A percentile compares a stretch with the other conserved stretches of the same genome.
Conservation (phyloP, 92 coral and sea anemone genomes). For the Metridium senile region DNA sequence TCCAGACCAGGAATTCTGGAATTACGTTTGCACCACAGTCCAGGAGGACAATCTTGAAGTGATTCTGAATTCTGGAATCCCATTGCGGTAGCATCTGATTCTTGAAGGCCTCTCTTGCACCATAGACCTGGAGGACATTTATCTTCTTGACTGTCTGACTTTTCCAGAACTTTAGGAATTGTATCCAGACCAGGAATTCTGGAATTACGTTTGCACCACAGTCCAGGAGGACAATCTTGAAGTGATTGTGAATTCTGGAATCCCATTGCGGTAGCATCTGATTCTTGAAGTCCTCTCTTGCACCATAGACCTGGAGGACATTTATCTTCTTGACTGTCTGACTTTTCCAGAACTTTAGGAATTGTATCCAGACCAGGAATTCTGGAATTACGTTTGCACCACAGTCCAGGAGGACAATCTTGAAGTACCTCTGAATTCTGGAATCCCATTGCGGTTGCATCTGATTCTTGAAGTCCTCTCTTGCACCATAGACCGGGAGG, state of each 20-base stretch:
- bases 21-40: conserved; percentile 71
- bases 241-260: neutral
- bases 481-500: conserved; percentile 63
- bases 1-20: no score
- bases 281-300: conserved; percentile 9
- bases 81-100: conserved; percentile 9
- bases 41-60: conserved; percentile 46
- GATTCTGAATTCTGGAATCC: neutral
- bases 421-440: neutral
- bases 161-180: no score
- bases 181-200: no score
- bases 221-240: conserved; percentile 57
- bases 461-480: neutral
- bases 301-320: conserved; percentile 57
- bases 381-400: conserved; percentile 52
- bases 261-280: conserved; percentile 9
- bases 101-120: conserved; percentile 34
- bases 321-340: neutral
- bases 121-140: conserved; percentile 44
- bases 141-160: conserved; percentile 1
- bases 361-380: no score
- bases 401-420: conserved; percentile 65
- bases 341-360: no score
- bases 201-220: conserved; percentile 62
- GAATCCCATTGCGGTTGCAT: conserved; percentile 15